Evolutionary conservation across 2,888 invertebrate species (phyloP).

Genomic region (Venusia cambrica): DNA sequence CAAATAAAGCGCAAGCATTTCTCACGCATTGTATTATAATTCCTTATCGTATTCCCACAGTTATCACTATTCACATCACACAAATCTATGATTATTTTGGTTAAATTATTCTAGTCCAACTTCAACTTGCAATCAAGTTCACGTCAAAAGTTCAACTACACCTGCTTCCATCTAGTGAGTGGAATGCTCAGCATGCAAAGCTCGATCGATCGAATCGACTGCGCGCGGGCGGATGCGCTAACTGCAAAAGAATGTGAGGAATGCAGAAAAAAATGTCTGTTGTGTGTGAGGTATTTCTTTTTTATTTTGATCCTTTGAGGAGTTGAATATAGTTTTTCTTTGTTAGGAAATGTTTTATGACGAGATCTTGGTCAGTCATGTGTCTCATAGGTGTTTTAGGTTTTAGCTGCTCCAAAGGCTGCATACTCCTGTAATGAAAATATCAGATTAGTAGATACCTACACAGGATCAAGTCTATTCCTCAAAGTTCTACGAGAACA

Average conservation of each 20-base stretch:
- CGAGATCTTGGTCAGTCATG: constrained; percentile 52
- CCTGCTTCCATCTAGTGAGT: constrained; percentile 60
- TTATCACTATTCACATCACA: constrained; percentile 64
- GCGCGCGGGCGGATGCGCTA: constrained; percentile 54
- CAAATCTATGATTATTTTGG: constrained; percentile 75
- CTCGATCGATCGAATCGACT: constrained; percentile 59
- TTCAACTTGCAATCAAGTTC: constrained; percentile 76
- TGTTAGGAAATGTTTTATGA: constrained; percentile 53
- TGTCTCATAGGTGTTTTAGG: constrained; percentile 40
- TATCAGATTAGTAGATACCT: no score
- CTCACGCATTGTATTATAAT: constrained; percentile 56
- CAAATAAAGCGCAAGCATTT: constrained; percentile 46
- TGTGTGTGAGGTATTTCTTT: constrained; percentile 28
- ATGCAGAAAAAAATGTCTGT: constrained; percentile 39
- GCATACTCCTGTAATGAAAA: constrained; percentile 33
- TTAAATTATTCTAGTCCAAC: constrained; percentile 69
- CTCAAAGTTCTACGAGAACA: constrained; percentile 5
- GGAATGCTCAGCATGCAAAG: constrained; percentile 60
- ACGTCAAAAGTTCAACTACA: constrained; percentile 77
- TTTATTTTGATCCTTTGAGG: constrained; percentile 39
- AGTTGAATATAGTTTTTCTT: constrained; percentile 50
- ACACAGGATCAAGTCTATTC: constrained; percentile 11
- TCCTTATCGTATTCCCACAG: constrained; percentile 52
- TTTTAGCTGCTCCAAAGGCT: constrained; percentile 3
- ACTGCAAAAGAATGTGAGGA: constrained; percentile 41